Evolutionary conservation across 2,888 invertebrate species (phyloP), one percentile per base, ranked within the genome.

Genomic region (Epinotia bilunana): DNA sequence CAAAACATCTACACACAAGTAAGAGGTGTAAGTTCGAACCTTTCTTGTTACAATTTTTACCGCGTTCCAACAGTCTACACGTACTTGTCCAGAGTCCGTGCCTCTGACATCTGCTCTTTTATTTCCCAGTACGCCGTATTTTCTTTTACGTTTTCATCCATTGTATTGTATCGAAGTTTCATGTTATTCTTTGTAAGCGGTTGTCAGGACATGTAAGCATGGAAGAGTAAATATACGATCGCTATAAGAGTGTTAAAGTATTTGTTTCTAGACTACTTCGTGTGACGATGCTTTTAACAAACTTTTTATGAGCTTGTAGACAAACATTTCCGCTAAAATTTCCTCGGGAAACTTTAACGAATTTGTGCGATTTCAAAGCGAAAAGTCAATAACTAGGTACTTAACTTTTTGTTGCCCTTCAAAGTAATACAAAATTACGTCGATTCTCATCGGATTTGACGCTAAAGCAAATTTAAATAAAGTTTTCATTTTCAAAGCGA

Each of bases 31-130:
- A 74, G 60, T 61, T 68, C 69, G 67, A 74, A 58, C 43, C 18
- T 39, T 70, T 28, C 67, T 60, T 75, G 77, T 74, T 72, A 73
- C 68, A 77, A 76, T 79, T 77, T 67, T 72, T 67, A 67, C 75
- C 71, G 75, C 67, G 61, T 67, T 60, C 39, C 65, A 70, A 74
- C 74, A 33, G 74, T 77, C 69, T 69, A 78, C 77, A 70, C 74
- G 75, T 77, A 79, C 78, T 83, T 80, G 80, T 84, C 80, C 79
- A 76, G 77, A 77, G 79, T 76, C 60, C 80, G 79, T 87, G 87
- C 78, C 81, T 74, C 79, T 86, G 89, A 87, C 89, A 82, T 85
- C 79, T 79, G 80, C 80, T 85, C 82, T 84, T 84, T 85, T 87
- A 86, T 87, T 86, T 81, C 77, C 81, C 73, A 79, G 73, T 74